A percentile compares a stretch with the other conserved stretches of the same genome.
Evolutionary conservation across 2,888 invertebrate species (phyloP).

Genomic region (Microctonus aethiopoides): DNA sequence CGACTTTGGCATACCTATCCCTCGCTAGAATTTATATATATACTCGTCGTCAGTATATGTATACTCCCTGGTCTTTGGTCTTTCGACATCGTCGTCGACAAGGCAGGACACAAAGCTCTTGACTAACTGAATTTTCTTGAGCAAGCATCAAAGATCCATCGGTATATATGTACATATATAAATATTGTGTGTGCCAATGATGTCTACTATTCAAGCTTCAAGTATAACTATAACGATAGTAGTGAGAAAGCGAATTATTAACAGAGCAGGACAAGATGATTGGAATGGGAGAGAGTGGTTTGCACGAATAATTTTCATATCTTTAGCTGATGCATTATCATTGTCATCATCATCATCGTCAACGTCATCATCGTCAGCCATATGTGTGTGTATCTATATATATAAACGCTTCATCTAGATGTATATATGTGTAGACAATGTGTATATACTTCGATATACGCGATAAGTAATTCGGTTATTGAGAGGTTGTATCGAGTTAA

Average conservation of each 20-base stretch:
- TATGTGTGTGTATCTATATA: constrained; percentile 21
- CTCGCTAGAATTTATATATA: neutral
- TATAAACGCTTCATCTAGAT: constrained; percentile 62
- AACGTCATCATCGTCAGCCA: constrained; percentile 24
- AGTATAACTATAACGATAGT: neutral
- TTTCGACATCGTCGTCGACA: constrained; percentile 28
- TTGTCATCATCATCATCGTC: constrained; percentile 7
- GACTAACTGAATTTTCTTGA: constrained; percentile 67
- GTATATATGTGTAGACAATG: constrained; percentile 57
- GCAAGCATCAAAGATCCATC: constrained; percentile 64
- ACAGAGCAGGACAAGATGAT: neutral
- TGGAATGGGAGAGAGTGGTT: constrained; percentile 15
- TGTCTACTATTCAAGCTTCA: neutral
- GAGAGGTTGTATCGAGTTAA: constrained; percentile 64
- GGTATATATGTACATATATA: neutral
- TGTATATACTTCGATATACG: constrained; percentile 45
- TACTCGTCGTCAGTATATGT: too few relatives aligned
- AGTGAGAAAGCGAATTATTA: neutral
- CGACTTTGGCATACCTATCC: neutral
- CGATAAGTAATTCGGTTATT: constrained; percentile 67
- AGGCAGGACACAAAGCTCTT: constrained; percentile 65
- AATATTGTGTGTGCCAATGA: neutral
- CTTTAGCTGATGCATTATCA: neutral
- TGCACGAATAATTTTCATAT: constrained; percentile 19
- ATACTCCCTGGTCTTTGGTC: constrained; percentile 52